A percentile compares a stretch with the other conserved stretches of the same genome.
Evolutionary conservation across 2,797 vertebrate genomes (phyloP).

Genomic region (Botia almorhae): DNA sequence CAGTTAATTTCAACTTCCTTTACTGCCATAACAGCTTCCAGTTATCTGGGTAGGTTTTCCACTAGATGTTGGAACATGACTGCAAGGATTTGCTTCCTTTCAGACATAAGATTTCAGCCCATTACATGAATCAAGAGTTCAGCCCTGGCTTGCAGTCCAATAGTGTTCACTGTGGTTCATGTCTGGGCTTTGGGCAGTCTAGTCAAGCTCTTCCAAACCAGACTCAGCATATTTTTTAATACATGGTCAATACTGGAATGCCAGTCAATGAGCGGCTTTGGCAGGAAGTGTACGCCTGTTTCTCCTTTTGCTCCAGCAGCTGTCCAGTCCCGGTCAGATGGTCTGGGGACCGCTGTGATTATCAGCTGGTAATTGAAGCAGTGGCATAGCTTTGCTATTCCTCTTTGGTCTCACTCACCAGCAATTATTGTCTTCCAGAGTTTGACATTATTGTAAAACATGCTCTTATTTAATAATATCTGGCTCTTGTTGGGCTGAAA

Average conservation of each 20-base stretch:
- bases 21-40: no score
- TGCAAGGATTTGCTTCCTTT: no score
- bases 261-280: constrained; percentile 30
- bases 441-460: constrained; percentile 66
- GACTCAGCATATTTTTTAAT: background rate
- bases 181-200: no score
- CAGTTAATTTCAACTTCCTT: no score
- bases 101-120: no score
- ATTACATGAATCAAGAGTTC: no score
- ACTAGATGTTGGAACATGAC: no score
- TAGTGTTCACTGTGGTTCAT: background rate
- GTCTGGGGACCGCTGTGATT: constrained; percentile 37
- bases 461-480: constrained; percentile 70
- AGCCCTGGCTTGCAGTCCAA: background rate
- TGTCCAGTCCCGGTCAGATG: constrained; percentile 40
- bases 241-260: constrained; percentile 23
- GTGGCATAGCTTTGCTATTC: constrained; percentile 59
- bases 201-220: constrained; percentile 16
- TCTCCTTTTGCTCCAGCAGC: constrained; percentile 26
- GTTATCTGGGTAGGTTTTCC: no score
- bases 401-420: constrained; percentile 56
- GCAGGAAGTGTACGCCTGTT: constrained; percentile 36
- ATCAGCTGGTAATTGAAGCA: constrained; percentile 63
- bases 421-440: constrained; percentile 52
- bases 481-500: constrained; percentile 51